Percentiles rank a stretch among this genome's conserved stretches.
Evolutionary conservation across 2,113 vertebrate species (phyloP).

Genomic region (Ondatra zibethicus): DNA sequence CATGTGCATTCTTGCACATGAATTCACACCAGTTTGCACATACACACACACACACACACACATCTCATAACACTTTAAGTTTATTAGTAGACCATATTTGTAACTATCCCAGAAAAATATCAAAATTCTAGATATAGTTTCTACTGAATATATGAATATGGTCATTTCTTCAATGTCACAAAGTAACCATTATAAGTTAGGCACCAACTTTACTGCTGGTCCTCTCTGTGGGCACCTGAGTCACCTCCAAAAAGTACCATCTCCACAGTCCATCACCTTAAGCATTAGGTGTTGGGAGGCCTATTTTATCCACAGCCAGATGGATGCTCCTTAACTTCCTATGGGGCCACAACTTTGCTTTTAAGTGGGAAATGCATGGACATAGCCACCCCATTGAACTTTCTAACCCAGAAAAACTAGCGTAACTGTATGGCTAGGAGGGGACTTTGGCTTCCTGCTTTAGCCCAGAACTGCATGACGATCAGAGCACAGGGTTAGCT

Average conservation of each 20-base stretch:
- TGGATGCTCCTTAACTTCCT: background rate
- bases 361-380: background rate
- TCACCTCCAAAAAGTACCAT: background rate
- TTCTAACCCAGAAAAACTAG: too few species aligned
- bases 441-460: background rate
- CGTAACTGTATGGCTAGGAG: rapidly evolving
- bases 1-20: background rate
- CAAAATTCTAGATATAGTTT: background rate
- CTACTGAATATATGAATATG: background rate
- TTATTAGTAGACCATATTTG: background rate
- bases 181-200: background rate
- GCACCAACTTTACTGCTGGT: background rate
- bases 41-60: background rate
- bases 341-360: background rate
- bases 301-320: background rate
- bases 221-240: background rate
- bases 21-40: background rate
- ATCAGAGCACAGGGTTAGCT: background rate
- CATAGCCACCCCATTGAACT: background rate
- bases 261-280: too few species aligned
- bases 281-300: background rate
- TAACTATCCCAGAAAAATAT: background rate
- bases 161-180: background rate
- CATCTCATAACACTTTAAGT: too few species aligned
- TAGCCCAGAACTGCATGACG: background rate